Percentiles rank a stretch among this genome's conserved stretches.
Evolutionary conservation across 2,888 invertebrate species (phyloP).

Genomic region (Leptinotarsa peninsularis): DNA sequence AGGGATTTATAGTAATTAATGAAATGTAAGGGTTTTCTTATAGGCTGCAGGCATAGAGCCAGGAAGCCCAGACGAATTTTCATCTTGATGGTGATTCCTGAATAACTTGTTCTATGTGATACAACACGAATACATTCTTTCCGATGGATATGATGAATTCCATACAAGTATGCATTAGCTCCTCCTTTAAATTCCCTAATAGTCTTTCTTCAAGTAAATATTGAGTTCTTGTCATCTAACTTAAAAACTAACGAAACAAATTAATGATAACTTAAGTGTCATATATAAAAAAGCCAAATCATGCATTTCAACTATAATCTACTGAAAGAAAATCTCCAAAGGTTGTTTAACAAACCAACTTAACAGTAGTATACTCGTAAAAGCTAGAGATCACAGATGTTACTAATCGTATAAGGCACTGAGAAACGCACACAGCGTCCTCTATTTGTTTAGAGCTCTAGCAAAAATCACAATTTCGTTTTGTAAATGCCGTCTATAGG

Average conservation of each 20-base stretch:
- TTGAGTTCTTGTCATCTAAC: background rate
- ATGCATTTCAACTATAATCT: constrained; percentile 2
- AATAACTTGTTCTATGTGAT: too few relatives aligned
- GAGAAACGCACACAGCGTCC: constrained; percentile 33
- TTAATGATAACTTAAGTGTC: background rate
- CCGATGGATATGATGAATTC: background rate
- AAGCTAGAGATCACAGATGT: constrained; percentile 58
- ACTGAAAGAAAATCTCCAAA: constrained; percentile 14
- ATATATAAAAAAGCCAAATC: background rate
- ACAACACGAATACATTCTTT: too few relatives aligned
- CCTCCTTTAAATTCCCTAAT: too few relatives aligned
- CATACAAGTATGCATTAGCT: too few relatives aligned
- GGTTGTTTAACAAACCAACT: constrained; percentile 21
- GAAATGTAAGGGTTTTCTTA: too few relatives aligned
- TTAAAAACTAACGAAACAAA: background rate
- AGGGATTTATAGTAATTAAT: too few relatives aligned
- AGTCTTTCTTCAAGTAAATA: background rate
- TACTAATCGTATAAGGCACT: constrained; percentile 40
- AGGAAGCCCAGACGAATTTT: too few relatives aligned
- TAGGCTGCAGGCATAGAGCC: too few relatives aligned
- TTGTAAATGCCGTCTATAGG: constrained; percentile 56
- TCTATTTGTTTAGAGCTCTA: constrained; percentile 34
- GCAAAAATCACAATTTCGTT: constrained; percentile 60
- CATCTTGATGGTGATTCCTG: too few relatives aligned
- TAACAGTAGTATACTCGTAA: constrained; percentile 23